These are phyloP conservation scores for Patiria miniata DNA, from an alignment of 35 echinoderm and acorn worm genomes.

Conservation along the genomic window DNA sequence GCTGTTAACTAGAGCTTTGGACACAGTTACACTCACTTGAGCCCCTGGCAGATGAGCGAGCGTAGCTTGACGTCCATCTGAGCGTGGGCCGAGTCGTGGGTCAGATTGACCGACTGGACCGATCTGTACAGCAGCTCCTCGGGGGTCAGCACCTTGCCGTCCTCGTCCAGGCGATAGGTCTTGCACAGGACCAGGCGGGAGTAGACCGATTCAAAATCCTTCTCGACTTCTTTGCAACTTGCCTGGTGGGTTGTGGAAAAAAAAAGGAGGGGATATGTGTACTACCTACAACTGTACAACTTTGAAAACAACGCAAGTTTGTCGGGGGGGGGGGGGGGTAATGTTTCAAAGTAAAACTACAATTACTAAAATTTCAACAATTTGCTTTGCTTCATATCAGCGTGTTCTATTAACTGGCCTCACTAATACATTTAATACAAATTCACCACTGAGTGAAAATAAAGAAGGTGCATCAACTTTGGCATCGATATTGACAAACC, in stretches of 20 bases:
- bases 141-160: constrained; percentile 95
- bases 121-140: constrained; percentile 94
- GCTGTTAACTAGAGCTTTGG: too few species aligned
- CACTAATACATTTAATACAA: too few species aligned
- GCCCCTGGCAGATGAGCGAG: constrained; percentile 84
- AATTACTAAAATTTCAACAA: too few species aligned
- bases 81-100: constrained; percentile 95
- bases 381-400: too few species aligned
- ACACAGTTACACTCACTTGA: constrained; percentile 72
- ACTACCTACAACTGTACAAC: too few species aligned
- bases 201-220: constrained; percentile 99
- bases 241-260: constrained; percentile 56
- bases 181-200: constrained; percentile 98
- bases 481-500: constrained; percentile 37
- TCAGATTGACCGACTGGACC: constrained; percentile 87
- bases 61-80: constrained; percentile 99
- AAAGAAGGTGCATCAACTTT: too few species aligned
- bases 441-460: too few species aligned
- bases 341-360: too few species aligned
- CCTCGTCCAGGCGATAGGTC: constrained; percentile 95
- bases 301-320: too few species aligned
- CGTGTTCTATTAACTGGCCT: too few species aligned
- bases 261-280: too few species aligned
- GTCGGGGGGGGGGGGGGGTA: too few species aligned
- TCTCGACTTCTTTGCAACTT: constrained; percentile 96